Base-by-base conservation (phyloP, 2,797 vertebrate genomes). In the Artibeus lituratus region DNA sequence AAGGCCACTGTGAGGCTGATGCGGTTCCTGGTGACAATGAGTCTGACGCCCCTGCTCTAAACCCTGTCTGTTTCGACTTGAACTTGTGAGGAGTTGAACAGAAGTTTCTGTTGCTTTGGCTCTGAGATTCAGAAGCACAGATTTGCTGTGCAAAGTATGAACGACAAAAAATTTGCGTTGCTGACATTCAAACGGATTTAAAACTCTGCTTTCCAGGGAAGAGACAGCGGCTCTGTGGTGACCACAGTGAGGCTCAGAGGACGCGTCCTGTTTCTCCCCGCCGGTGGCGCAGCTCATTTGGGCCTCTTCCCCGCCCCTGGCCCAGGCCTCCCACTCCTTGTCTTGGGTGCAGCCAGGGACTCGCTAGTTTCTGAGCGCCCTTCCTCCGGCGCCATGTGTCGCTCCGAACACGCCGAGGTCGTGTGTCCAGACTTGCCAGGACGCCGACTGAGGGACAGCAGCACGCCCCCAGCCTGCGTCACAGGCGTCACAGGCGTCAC, bases 401-500 rank as follows among this genome's bases (percentile, higher is more conserved):
- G 4, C n/a, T 18, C n/a, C 4, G 24, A 21, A 14, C 24, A 12
- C 0, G 24, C 29, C 32, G 5, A 32, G 5, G 24, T 14, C 3
- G 2, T 8, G 1, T 7, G 2, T 74, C 22, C 39, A 55, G 74
- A 9, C 3, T 21, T 37, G 5, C 9, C 4, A 2, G 5, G 1
- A 9, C 1, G 0, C 12, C 19, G 15, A 19, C 65, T 2, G 5
- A 10, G 5, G 15, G 65, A 12, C 29, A 3, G n/a, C n/a, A 26
- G 42, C 2, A 5, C 1, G 1, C 6, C 16, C n/a, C 22, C 26
- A 10, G 2, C 59, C 10, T 4, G 39, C 39, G 39, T 42, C 39
- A 42, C 39, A 42, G 2, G 3, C 2, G 35, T 42, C 57, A 15
- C 1, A 0, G 21, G 11, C 26, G 0, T 0, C 2, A 2, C 10